These are phyloP conservation scores for Anoplophora glabripennis DNA, from an alignment of 1,140 invertebrate species.

Conservation along the genomic window DNA sequence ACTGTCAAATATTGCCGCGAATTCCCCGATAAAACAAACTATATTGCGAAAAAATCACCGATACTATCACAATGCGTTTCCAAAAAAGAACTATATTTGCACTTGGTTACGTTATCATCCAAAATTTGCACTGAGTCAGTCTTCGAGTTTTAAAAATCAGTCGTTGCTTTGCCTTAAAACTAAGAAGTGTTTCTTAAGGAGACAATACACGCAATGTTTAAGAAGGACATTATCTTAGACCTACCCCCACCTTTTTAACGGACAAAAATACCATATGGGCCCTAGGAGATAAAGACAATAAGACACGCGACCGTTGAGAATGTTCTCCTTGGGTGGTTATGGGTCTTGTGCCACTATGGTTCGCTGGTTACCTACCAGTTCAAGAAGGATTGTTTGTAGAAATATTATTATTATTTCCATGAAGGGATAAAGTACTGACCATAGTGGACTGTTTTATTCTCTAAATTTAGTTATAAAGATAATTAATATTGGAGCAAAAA, in stretches of 20 bases:
- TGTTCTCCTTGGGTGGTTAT: conserved; percentile 42
- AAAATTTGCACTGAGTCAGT: conserved; percentile 12
- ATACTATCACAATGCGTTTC: not conserved
- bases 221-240: conserved; percentile 15
- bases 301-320: conserved; percentile 42
- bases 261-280: conserved; percentile 29
- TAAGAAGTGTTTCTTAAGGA: conserved; percentile 4
- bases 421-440: too few species aligned
- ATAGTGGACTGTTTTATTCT: too few species aligned
- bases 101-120: conserved; percentile 1
- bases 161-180: conserved; percentile 5
- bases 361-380: conserved; percentile 16
- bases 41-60: not conserved
- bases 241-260: conserved; percentile 41
- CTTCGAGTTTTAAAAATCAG: not conserved
- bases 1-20: too few species aligned
- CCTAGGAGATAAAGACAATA: conserved; percentile 15
- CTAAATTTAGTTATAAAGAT: too few species aligned
- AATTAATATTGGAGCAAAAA: too few species aligned
- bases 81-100: conserved; percentile 7
- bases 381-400: too few species aligned
- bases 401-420: too few species aligned
- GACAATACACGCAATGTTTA: not conserved
- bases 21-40: too few species aligned
- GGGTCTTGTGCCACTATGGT: conserved; percentile 38